Base-by-base conservation (phyloP, 2,797 vertebrate species). In the Pipistrellus nathusii region DNA sequence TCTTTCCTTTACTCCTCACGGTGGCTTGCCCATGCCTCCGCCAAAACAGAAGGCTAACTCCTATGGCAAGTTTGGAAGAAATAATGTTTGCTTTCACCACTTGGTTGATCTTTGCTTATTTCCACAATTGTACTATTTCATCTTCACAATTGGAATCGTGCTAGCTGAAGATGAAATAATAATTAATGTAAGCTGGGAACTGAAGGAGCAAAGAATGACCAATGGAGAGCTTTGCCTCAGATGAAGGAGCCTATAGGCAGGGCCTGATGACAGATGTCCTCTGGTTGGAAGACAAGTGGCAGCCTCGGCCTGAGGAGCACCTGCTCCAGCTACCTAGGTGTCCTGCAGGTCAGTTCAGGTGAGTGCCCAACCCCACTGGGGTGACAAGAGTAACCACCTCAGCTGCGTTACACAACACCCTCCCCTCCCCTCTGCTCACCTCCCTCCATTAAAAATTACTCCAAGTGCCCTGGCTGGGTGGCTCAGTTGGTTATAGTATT, bases 311-410 rank as follows among this genome's bases (percentile, higher is more conserved):
- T 77, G 25, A 23, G 30, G n/a, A 53, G 51, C 0, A 85, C 25
- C n/a, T 62, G 13, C 15, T 48, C 53, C 12, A 3, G 15, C 53
- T 20, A 2, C 21, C n/a, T 32, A 75, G 7, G 69, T 68, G 44
- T 30, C 44, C 51, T 51, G 14, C 17, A 12, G 75, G 68, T 88
- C 81, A 94, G 53, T n/a, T 88, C 71, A 77, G 64, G 71, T 68
- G 46, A 90, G 13, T 53, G 17, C 17, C 8, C 12, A 57, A 68
- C 32, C 15, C 20, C 10, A 80, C 30, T 17, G 8, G 32, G 13
- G 78, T 94, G 90, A 95, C 41, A 80, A 80, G 38, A 83, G 72
- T 80, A 3, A 91, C 41, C 91, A 93, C 62, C 64, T 75, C 27
- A 55, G 86, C 35, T 86, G 17, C 23, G 2, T 91, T 93, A 90